Evolutionary conservation across 2,113 vertebrate species (phyloP), one percentile per base, ranked within the genome.

Genomic region (Caranx melampygus): DNA sequence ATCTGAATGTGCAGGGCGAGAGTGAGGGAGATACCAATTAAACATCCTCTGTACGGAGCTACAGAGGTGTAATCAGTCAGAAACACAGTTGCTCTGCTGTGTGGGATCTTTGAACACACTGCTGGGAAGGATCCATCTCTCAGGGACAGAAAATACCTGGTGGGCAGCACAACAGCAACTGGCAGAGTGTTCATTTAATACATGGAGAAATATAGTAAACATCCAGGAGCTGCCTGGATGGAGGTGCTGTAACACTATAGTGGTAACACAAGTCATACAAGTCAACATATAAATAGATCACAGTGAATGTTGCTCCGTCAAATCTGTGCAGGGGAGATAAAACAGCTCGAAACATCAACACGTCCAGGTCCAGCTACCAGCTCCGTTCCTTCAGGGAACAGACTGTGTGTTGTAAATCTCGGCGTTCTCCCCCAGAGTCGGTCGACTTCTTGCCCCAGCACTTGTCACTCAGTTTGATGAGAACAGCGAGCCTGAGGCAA

Each of bases 261-360:
- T 21, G 49, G 52, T 11, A 54, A 10, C 15, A 34, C 6, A 54
- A 54, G 52, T 54, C 52, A 21, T 21, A 12, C n/a, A 26, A 54
- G 52, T 26, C 60, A 62, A 26, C 13, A 15, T 64, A 26, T 16
- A 64, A 69, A 37, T 21, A 58, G 6, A 71, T 58, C 9, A 20
- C 14, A 33, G 5, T 18, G 31, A 33, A 47, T 8, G 14, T 2
- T 35, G 11, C 42, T 52, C 1, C 34, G 33, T 45, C 21, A 65
- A 65, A 65, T 47, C 13, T 65, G 42, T 47, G 21, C 6, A 66
- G 44, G 9, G 44, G 63, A 66, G 63, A 47, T 66, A 20, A 49
- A 66, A 66, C 44, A 51, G 18, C 65, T 35, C n/a, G 47, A n/a
- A 67, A 65, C 4, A 52, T n/a, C 31, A 33, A 31, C 16, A 65